Base-by-base conservation (phyloP, 2,888 invertebrate species). In the Drosophila longiperda region DNA sequence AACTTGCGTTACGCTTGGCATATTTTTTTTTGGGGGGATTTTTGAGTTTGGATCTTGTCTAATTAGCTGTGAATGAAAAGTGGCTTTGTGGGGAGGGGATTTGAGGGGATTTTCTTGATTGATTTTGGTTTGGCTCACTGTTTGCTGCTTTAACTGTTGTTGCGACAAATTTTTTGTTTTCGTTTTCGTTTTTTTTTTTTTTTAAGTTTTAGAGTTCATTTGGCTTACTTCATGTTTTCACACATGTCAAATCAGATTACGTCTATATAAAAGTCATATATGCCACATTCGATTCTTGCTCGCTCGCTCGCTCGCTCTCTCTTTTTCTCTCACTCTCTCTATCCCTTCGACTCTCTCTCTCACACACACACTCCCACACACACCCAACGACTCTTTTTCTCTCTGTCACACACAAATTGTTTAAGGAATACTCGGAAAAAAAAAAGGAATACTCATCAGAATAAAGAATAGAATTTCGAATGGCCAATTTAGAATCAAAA, bases 221-320 rank as follows among this genome's bases (percentile, higher is more conserved):
- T 54, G 57, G 62, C 69, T 78, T 78, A 71, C 52, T 57, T 78
- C 71, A 73, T 73, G 60, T 61, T 54, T 34, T 36, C 61, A 58
- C 62, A 63, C 73, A 73, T 45, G 52, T 66, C 36, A 26, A 60
- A 73, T 73, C 78, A 65, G 45, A 53, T 60, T 66, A 63, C 38
- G 45, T 64, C 29, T 66, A 57, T 61, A 42, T 42, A 53, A 49
- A 55, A 60, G 61, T 74, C 64, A 60, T n/a, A 40, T 23, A 62
- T 60, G 55, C 49, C 57, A 70, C 53, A 70, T 68, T 64, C 36
- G 58, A 70, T 61, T 57, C 63, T 57, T 48, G 66, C 74, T 73
- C 65, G 73, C 76, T 68, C 62, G 62, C 71, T 66, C 66, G 26
- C 52, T 53, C 61, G 23, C 40, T 20, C n/a, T 29, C 50, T 26